Evolutionary conservation across 2,113 vertebrate species (phyloP).

Genomic region (Morone chrysops): DNA sequence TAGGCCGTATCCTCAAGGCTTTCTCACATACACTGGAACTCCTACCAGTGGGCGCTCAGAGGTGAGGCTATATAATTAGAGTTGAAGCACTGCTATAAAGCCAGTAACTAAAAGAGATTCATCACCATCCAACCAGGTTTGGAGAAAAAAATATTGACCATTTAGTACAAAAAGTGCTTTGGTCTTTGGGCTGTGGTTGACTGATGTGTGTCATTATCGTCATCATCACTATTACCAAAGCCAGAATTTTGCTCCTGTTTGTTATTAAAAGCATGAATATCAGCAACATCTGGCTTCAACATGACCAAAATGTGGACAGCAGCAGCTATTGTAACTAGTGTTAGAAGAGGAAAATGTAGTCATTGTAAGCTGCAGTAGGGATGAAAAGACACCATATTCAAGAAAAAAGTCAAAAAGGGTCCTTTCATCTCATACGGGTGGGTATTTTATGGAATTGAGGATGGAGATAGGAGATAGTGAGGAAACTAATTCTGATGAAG

Average conservation of each 20-base stretch:
- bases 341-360: neutral
- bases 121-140: conserved; percentile 17
- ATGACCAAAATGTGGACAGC: neutral
- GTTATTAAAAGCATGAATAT: neutral
- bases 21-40: conserved; percentile 9
- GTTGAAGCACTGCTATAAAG: conserved; percentile 8
- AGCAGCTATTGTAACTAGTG: neutral
- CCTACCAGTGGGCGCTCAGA: neutral
- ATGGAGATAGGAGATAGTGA: neutral
- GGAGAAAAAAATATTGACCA: conserved; percentile 21
- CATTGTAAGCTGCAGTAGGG: too few species aligned
- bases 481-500: conserved; percentile 33
- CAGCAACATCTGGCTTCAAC: neutral
- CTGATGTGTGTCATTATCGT: neutral
- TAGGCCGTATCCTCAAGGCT: conserved; percentile 31
- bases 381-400: too few species aligned
- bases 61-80: conserved; percentile 34
- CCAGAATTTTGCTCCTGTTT: neutral
- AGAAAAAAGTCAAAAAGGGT: neutral
- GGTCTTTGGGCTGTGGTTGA: neutral
- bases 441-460: conserved; percentile 22
- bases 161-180: conserved; percentile 15
- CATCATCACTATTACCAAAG: neutral
- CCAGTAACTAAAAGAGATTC: conserved; percentile 48
- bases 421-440: neutral